Base-by-base conservation (phyloP, 2,113 vertebrate species). In the Bagarius yarrelli region DNA sequence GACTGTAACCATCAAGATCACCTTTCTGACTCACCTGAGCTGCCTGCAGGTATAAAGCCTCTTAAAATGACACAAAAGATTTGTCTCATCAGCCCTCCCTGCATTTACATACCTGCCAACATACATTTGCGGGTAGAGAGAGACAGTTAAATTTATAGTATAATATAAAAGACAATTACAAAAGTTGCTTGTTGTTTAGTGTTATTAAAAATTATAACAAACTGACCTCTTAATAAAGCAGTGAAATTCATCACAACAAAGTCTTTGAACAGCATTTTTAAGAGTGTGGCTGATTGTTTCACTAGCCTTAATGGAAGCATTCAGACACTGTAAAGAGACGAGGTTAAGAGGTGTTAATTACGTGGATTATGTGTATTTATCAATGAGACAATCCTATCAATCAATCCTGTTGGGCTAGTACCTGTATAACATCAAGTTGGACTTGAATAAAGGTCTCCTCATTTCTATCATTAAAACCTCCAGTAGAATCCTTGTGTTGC, bases 341-440 rank as follows among this genome's bases (percentile, higher is more conserved):
- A 3, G 1, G 27, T 25, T 8, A 23, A 36, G 55, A 9, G 34
- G 16, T 14, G 30, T 55, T 73, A 73, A 55, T 53, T 4, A 23
- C 55, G 27, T 27, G 4, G 40, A 63, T 13, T 25, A 21, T 44
- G 2, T 57, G 53, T 18, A n/a, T 25, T 40, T 15, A 61, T 8
- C 30, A 64, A 27, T 44, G 36, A 9, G 25, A 44, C 1, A 27
- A n/a, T 50, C 15, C 4, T 60, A 16, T 63, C 19, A 36, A n/a
- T n/a, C n/a, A n/a, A n/a, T n/a, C n/a, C n/a, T n/a, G n/a, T 11
- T 8, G 44, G 44, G 11, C 1, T 30, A 56, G 19, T 86, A 92
- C 91, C 87, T 87, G 84, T 78, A 89, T 89, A 4, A 81, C 80
- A 84, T 92, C 91, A 23, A 92, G 1, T 11, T 91, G 83, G 12